Evolutionary conservation across 2,888 invertebrate genomes (phyloP).

Genomic region (Caenorhabditis sp.): DNA sequence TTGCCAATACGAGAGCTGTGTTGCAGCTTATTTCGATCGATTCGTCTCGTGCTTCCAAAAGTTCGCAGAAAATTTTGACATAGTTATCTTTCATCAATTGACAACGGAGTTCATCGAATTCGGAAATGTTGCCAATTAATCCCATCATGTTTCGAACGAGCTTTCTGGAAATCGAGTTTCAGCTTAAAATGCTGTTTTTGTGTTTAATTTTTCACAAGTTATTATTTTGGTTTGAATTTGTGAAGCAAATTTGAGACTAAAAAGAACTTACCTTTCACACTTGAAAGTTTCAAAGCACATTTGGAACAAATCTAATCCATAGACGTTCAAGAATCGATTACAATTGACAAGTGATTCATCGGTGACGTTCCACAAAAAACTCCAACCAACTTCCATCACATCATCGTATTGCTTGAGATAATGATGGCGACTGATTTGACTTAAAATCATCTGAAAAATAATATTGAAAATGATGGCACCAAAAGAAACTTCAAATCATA

Average conservation of each 20-base stretch:
- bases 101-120: slow-evolving; percentile 83
- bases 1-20: slow-evolving; percentile 82
- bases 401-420: slow-evolving; percentile 86
- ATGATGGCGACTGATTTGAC: slow-evolving; percentile 84
- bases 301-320: slow-evolving; percentile 89
- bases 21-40: slow-evolving; percentile 85
- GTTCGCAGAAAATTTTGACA: slow-evolving; percentile 77
- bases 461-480: not conserved
- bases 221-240: no score
- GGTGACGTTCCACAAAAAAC: slow-evolving; percentile 88
- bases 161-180: slow-evolving; percentile 77
- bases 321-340: slow-evolving; percentile 84
- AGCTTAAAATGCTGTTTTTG: no score
- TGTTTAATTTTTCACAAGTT: no score
- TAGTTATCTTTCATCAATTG: slow-evolving; percentile 86
- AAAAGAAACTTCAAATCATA: slow-evolving; percentile 42
- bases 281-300: slow-evolving; percentile 81
- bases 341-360: slow-evolving; percentile 94
- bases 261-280: slow-evolving; percentile 19
- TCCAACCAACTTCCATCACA: slow-evolving; percentile 96
- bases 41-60: slow-evolving; percentile 86
- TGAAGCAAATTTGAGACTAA: no score
- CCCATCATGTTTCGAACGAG: slow-evolving; percentile 98
- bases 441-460: slow-evolving; percentile 82
- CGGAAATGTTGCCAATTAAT: slow-evolving; percentile 88